These are phyloP conservation scores for Oryzias melastigma DNA, from an alignment of 2,113 vertebrate genomes.

Conservation along the genomic window DNA sequence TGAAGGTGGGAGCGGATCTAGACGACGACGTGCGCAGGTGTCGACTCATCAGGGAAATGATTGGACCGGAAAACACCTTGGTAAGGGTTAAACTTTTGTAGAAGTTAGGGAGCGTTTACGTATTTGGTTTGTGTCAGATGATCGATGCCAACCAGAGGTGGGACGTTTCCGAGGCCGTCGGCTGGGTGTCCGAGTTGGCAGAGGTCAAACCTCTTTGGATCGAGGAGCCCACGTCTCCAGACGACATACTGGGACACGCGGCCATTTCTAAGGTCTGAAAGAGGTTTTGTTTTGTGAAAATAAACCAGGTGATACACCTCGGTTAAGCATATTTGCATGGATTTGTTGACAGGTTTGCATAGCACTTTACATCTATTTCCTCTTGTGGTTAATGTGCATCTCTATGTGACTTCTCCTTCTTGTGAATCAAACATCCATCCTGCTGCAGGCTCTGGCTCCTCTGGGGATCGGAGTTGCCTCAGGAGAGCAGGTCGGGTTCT, in stretches of 20 bases:
- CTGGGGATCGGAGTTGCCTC: conserved; percentile 79
- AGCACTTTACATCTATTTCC: not conserved
- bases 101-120: not conserved
- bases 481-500: conserved; percentile 77
- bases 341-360: not conserved
- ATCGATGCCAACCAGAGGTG: conserved; percentile 84
- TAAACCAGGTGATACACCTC: too few relatives aligned
- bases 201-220: conserved; percentile 82
- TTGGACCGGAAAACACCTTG: conserved; percentile 72
- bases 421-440: not conserved
- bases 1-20: conserved; percentile 81
- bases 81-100: conserved; percentile 45
- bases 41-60: conserved; percentile 76
- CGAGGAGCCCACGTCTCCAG: conserved; percentile 82
- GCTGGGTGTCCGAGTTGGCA: conserved; percentile 77
- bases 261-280: conserved; percentile 75
- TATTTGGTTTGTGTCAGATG: conserved; percentile 70
- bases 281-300: not conserved
- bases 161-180: conserved; percentile 80
- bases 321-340: too few relatives aligned
- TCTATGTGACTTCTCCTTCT: not conserved
- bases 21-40: conserved; percentile 80
- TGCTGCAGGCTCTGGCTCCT: conserved; percentile 76
- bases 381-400: not conserved
- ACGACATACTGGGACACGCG: conserved; percentile 82